Evolutionary conservation across 2,113 vertebrate genomes (phyloP), one percentile per base, ranked within the genome.

Genomic region (Limnothrissa miodon): DNA sequence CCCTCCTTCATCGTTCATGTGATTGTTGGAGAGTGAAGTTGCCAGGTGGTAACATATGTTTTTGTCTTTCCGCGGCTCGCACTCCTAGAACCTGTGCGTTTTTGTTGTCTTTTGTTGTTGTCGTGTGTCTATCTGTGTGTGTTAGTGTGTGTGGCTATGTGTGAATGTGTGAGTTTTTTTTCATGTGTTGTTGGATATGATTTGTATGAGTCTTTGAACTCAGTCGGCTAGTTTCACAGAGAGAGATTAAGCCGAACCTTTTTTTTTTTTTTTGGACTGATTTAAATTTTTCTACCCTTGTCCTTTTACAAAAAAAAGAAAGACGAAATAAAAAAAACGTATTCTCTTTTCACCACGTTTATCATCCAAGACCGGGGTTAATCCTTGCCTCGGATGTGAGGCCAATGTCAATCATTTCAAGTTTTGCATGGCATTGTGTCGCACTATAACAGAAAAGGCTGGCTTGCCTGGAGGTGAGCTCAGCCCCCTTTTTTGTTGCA

Each of bases 1-100:
- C 86, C 87, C 88, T 88, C 86, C 88, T 89, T 83, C 88, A 91
- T 88, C 90, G 81, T 87, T 87, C 83, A 81, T 84, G 78, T 86
- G 85, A 87, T 84, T 33, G 83, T 70, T 85, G 85, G 70, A 87
- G 80, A 85, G 84, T 56, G 80, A 82, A 87, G 80, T 51, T 51
- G 78, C 85, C 82, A 84, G 86, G 86, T 88, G 80, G 87, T 80
- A 84, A 84, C 87, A 86, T 82, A 88, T 86, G 83, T 59, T 66
- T 39, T 80, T 53, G 85, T 51, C 82, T 86, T 87, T 83, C 39
- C 59, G 33, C 1, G 29, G 25, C 66, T 33, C 15, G 19, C 1
- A 5, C 66, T 74, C 29, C 66, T 74, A 36, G 13, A 39, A 13
- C 66, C 66, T 33, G 1, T 74, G 66, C 3, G 17, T 11, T 39